These are phyloP conservation scores for Cyanistes caeruleus DNA, from an alignment of 2,113 vertebrate genomes.

Conservation along the genomic window DNA sequence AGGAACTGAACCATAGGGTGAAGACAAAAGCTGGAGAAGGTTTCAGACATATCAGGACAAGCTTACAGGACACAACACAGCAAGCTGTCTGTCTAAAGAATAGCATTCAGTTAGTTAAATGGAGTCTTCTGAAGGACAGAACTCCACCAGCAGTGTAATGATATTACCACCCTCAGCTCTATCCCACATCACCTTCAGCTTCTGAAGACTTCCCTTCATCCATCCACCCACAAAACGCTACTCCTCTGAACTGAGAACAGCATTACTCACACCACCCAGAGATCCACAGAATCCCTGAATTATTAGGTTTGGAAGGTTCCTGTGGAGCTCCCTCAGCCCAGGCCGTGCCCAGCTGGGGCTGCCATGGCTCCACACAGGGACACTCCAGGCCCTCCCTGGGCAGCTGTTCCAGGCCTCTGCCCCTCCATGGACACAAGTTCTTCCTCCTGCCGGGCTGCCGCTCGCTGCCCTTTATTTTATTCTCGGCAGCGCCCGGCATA, in stretches of 20 bases:
- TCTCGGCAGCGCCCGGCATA: not conserved
- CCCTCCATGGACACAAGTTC: not conserved
- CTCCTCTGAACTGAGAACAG: not conserved
- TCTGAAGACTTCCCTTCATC: not conserved
- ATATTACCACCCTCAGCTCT: not conserved
- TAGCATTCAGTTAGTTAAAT: not conserved
- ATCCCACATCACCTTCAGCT: not conserved
- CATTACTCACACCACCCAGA: not conserved
- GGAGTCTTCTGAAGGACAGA: not conserved
- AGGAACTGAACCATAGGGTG: not conserved
- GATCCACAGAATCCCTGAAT: not conserved
- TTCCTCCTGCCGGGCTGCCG: not conserved
- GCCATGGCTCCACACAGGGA: not conserved
- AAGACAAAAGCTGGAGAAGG: not conserved
- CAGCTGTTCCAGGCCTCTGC: not conserved
- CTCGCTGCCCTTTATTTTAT: rapidly evolving
- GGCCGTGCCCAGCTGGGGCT: not conserved
- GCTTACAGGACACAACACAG: not conserved
- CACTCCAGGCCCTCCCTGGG: not conserved
- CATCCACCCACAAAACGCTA: not conserved
- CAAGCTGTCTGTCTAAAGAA: not conserved
- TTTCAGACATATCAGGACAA: not conserved
- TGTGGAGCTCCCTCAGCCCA: rapidly evolving
- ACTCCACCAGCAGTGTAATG: rapidly evolving
- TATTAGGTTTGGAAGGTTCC: rapidly evolving